phyloP scores from a whole-genome alignment of 2,888 invertebrate species.

The Trachelus troglodyta region DNA sequence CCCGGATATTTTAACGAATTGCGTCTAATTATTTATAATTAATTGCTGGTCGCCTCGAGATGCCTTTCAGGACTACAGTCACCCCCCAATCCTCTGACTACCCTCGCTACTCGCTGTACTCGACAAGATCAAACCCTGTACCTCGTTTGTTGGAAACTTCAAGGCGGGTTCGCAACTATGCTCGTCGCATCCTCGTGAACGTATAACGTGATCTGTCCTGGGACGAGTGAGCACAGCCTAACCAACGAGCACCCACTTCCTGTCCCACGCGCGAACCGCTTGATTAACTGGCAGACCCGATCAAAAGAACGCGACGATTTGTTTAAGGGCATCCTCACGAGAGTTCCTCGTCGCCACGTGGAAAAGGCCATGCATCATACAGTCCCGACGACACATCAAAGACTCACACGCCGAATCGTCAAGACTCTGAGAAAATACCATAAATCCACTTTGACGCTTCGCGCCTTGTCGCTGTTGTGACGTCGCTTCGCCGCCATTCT shows the following conservation, averaged over 20 bases:
- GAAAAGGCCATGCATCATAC: slow-evolving; percentile 44
- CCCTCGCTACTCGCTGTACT: neutral
- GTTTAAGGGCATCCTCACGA: slow-evolving; percentile 46
- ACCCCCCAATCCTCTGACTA: neutral
- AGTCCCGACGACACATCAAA: slow-evolving; percentile 51
- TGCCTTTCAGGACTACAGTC: neutral
- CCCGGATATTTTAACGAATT: slow-evolving; percentile 55
- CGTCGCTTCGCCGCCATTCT: slow-evolving; percentile 36
- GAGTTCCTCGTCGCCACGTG: slow-evolving; percentile 34
- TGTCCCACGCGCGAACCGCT: neutral
- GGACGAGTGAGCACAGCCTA: too few relatives aligned
- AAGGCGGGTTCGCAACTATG: neutral
- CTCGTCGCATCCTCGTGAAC: neutral
- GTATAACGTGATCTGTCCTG: too few relatives aligned
- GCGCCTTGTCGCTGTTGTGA: slow-evolving; percentile 56
- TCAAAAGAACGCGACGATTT: slow-evolving; percentile 54
- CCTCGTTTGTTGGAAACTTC: slow-evolving; percentile 10
- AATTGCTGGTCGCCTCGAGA: slow-evolving; percentile 38
- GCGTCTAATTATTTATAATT: slow-evolving; percentile 61
- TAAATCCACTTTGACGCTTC: slow-evolving; percentile 63
- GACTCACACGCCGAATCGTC: slow-evolving; percentile 30
- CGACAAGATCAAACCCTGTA: slow-evolving; percentile 15
- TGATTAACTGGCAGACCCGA: slow-evolving; percentile 27
- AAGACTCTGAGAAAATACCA: slow-evolving; percentile 60
- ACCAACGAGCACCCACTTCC: too few relatives aligned